Percentiles rank a stretch among this genome's conserved stretches.
Evolutionary conservation across 1,140 invertebrate species (phyloP).

Genomic region (Sycophila sp.): DNA sequence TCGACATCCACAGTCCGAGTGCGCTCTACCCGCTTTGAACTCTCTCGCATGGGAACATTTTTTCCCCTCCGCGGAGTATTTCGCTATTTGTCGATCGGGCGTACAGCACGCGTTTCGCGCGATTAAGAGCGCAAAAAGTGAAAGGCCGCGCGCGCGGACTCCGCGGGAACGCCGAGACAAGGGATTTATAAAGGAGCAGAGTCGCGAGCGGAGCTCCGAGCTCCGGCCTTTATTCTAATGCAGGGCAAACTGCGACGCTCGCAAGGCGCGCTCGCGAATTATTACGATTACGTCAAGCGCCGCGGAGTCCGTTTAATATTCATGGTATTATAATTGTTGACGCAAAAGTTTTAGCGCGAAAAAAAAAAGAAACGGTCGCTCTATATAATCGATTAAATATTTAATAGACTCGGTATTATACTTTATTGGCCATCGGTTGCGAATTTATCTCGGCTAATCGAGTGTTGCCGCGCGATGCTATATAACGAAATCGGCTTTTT

Average conservation of each 20-base stretch:
- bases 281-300: constrained; percentile 10
- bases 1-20: neutral
- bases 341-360: neutral
- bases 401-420: too few relatives aligned
- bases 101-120: constrained; percentile 28
- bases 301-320: too few relatives aligned
- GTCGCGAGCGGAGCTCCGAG: neutral
- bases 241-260: neutral
- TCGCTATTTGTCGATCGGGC: constrained; percentile 33
- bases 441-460: too few relatives aligned
- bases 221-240: constrained; percentile 25
- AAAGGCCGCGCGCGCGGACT: constrained; percentile 6
- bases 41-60: neutral
- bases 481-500: too few relatives aligned
- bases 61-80: constrained; percentile 31
- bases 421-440: too few relatives aligned
- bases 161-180: neutral
- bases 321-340: constrained; percentile 18
- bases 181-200: constrained; percentile 11
- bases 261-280: neutral
- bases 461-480: too few relatives aligned
- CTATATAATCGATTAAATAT: constrained; percentile 15
- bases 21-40: neutral
- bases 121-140: constrained; percentile 37
- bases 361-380: neutral